Evolutionary conservation across 1,140 invertebrate genomes (phyloP).

Genomic region (Pseudomyrmex dendroicus): DNA sequence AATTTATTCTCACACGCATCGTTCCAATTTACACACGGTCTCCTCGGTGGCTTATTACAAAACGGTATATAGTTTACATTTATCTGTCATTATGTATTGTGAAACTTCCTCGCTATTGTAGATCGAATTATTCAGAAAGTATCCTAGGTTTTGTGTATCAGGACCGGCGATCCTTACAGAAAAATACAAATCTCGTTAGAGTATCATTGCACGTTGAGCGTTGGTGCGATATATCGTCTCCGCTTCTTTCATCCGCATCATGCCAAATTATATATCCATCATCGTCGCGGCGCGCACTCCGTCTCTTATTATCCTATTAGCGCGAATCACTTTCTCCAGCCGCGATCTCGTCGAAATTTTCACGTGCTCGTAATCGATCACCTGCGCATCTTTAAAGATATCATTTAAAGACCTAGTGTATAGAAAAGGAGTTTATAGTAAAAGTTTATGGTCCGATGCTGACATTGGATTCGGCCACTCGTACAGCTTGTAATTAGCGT

Average conservation of each 20-base stretch:
- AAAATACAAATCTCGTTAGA: slow-evolving; percentile 38
- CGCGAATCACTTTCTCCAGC: slow-evolving; percentile 37
- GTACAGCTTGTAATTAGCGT: slow-evolving; percentile 5
- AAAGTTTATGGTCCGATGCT: slow-evolving; percentile 55
- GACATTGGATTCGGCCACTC: slow-evolving; percentile 22
- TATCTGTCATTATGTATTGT: slow-evolving; percentile 27
- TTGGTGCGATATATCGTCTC: background rate
- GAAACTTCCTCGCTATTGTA: slow-evolving; percentile 27
- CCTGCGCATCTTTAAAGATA: slow-evolving; percentile 35
- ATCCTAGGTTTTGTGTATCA: slow-evolving; percentile 1
- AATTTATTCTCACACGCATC: slow-evolving; percentile 41
- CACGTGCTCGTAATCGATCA: slow-evolving; percentile 4
- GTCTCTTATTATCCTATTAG: slow-evolving; percentile 45
- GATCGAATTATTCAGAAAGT: slow-evolving; percentile 18
- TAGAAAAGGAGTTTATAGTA: slow-evolving; percentile 57
- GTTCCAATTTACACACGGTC: slow-evolving; percentile 37
- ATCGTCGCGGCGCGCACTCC: slow-evolving; percentile 4
- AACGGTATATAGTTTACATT: slow-evolving; percentile 31
- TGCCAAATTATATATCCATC: slow-evolving; percentile 9
- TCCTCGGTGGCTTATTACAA: slow-evolving; percentile 29
- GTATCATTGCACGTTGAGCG: slow-evolving; percentile 19
- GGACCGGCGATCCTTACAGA: slow-evolving; percentile 14
- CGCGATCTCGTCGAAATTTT: slow-evolving; percentile 30
- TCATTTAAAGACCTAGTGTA: slow-evolving; percentile 41
- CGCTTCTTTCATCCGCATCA: background rate